Evolutionary conservation across 2,888 invertebrate genomes (phyloP).

Genomic region (Ceraclea dissimilis): DNA sequence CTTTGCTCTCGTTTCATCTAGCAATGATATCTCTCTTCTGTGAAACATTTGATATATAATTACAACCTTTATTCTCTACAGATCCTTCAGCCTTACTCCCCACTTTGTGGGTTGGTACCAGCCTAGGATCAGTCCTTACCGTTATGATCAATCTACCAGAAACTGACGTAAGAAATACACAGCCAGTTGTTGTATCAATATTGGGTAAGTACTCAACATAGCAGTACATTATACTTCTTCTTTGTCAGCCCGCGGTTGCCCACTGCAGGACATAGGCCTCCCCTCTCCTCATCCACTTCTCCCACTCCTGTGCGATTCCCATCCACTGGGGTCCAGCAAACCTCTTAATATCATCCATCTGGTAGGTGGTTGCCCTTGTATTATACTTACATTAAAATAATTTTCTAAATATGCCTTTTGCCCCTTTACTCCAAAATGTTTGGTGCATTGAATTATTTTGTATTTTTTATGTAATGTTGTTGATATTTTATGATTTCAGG

Average conservation of each 20-base stretch:
- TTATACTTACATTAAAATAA: not conserved
- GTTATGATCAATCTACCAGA: constrained; percentile 80
- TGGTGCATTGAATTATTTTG: too few species aligned
- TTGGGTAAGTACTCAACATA: constrained; percentile 51
- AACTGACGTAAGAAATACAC: constrained; percentile 71
- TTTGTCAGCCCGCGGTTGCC: too few species aligned
- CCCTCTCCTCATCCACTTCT: too few species aligned
- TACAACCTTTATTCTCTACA: constrained; percentile 38
- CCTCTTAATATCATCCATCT: too few species aligned
- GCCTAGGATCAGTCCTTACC: constrained; percentile 91
- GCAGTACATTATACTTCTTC: not conserved
- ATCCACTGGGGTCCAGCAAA: too few species aligned
- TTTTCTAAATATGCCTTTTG: not conserved
- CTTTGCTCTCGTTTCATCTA: constrained; percentile 1
- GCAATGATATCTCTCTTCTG: not conserved
- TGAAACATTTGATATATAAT: not conserved
- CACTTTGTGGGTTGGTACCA: constrained; percentile 97
- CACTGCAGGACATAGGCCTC: too few species aligned
- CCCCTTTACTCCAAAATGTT: not conserved
- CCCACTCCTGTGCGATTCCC: too few species aligned
- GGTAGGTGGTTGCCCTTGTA: too few species aligned
- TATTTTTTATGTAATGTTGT: too few species aligned
- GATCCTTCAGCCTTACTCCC: constrained; percentile 78
- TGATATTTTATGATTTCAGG: constrained; percentile 50
- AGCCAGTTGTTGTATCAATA: constrained; percentile 82